Evolutionary conservation across 2,797 vertebrate genomes (phyloP).

Genomic region (Pseudochaenichthys georgianus): DNA sequence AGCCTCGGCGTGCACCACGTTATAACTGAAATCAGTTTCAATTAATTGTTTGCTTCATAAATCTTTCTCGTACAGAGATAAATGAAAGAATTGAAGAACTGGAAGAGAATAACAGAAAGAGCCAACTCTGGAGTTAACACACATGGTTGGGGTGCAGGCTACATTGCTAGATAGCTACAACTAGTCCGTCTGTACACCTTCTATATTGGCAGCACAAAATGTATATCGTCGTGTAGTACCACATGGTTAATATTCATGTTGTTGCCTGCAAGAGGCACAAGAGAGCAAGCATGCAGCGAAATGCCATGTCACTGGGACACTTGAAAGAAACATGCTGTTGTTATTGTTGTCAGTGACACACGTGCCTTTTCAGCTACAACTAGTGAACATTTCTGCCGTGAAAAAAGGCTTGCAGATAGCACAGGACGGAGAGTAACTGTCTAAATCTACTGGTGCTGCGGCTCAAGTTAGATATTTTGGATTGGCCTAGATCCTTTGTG

Average conservation of each 20-base stretch:
- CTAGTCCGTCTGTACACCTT: not conserved
- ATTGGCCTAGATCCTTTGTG: not conserved
- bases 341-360: not conserved
- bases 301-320: not conserved
- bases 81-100: not conserved
- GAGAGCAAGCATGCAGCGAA: too few relatives aligned
- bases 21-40: too few relatives aligned
- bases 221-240: not conserved
- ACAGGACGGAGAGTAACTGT: not conserved
- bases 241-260: not conserved
- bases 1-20: too few relatives aligned
- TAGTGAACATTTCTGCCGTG: not conserved
- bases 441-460: not conserved
- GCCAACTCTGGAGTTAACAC: not conserved
- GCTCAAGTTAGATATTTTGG: constrained; percentile 12
- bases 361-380: not conserved
- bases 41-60: not conserved
- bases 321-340: not conserved
- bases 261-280: not conserved
- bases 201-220: not conserved
- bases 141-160: not conserved
- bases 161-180: not conserved
- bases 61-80: not conserved
- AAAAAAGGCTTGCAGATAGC: not conserved
- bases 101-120: constrained; percentile 1